A percentile compares a stretch with the other conserved stretches of the same genome.
Evolutionary conservation across 2,888 invertebrate species (phyloP).

Genomic region (Buathra laborator): DNA sequence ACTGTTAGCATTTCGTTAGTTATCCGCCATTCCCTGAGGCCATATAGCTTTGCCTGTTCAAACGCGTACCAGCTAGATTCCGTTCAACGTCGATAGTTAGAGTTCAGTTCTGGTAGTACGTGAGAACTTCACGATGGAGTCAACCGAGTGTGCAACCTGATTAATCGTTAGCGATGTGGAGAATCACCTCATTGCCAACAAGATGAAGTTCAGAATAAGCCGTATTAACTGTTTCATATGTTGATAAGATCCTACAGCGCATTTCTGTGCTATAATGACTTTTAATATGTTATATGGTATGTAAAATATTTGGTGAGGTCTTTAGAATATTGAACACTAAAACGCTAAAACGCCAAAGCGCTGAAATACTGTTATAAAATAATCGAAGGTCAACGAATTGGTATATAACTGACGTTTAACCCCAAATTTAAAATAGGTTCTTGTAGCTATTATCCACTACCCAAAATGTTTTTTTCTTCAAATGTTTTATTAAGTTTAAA

Average conservation of each 20-base stretch:
- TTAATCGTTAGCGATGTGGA: not conserved
- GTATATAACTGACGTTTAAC: too few species aligned
- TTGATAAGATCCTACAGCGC: not conserved
- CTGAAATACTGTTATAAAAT: too few species aligned
- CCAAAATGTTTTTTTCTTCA: too few species aligned
- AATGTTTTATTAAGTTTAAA: not conserved
- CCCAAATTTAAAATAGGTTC: too few species aligned
- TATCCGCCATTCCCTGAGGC: not conserved
- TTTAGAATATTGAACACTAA: too few species aligned
- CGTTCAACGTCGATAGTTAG: not conserved
- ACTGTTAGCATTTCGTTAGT: conserved; percentile 44
- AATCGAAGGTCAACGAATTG: too few species aligned
- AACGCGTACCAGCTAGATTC: not conserved
- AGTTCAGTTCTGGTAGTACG: not conserved
- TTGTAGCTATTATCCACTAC: too few species aligned
- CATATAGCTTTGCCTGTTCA: conserved; percentile 3
- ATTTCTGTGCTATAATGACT: not conserved
- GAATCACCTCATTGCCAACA: too few species aligned
- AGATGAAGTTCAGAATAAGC: not conserved
- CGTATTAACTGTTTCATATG: not conserved
- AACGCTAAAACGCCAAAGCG: too few species aligned
- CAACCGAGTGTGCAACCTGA: not conserved
- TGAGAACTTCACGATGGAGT: not conserved
- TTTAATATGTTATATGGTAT: too few species aligned
- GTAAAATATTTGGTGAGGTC: too few species aligned